phyloP scores from a whole-genome alignment of 2,888 invertebrate species.

The Nephrotoma appendiculata region DNA sequence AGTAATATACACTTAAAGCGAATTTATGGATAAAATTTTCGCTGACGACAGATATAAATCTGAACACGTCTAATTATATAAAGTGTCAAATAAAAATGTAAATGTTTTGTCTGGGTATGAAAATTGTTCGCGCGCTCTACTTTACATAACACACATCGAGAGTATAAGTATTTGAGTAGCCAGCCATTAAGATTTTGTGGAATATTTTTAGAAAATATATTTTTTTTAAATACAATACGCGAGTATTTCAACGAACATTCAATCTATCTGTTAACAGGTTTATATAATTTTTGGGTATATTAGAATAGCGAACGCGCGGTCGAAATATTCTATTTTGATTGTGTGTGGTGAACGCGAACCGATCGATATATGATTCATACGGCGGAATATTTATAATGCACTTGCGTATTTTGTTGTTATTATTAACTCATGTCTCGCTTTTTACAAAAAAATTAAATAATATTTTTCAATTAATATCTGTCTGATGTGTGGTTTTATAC shows the following conservation, averaged over 20 bases:
- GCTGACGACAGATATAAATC: background rate
- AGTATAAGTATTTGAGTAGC: background rate
- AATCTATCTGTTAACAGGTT: background rate
- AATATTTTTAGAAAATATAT: background rate
- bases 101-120: background rate
- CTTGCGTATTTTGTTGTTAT: background rate
- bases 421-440: background rate
- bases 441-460: background rate
- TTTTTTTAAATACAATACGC: background rate
- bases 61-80: background rate
- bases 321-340: background rate
- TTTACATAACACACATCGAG: background rate
- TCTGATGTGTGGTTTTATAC: background rate
- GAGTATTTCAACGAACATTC: background rate
- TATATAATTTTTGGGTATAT: background rate
- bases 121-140: background rate
- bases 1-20: background rate
- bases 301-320: background rate
- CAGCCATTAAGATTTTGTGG: background rate
- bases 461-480: background rate
- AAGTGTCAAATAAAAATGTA: background rate
- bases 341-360: background rate
- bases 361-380: background rate
- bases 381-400: background rate
- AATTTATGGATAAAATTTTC: background rate